These are phyloP conservation scores for Prionailurus viverrinus DNA, from an alignment of 2,113 vertebrate genomes.

Conservation along the genomic window DNA sequence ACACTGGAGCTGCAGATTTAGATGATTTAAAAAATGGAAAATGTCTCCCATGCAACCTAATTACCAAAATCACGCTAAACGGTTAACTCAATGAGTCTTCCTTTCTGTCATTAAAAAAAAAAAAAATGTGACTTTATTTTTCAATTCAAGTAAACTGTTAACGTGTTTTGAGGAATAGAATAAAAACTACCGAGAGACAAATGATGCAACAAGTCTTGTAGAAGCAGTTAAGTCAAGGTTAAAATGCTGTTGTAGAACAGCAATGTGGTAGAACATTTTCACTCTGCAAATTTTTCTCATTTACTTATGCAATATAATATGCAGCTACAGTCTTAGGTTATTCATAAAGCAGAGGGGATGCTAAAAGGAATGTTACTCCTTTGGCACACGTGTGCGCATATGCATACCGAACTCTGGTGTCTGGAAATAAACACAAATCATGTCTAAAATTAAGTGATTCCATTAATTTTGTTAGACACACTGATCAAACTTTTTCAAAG, in stretches of 20 bases:
- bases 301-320: background rate
- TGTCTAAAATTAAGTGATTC: background rate
- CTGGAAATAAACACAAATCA: background rate
- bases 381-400: background rate
- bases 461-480: background rate
- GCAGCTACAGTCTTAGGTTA: background rate
- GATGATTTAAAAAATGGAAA: background rate
- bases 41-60: background rate
- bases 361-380: background rate
- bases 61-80: background rate
- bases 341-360: background rate
- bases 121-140: background rate
- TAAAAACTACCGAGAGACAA: constrained; percentile 33
- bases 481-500: background rate
- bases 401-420: background rate
- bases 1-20: background rate
- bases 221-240: background rate
- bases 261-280: background rate
- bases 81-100: background rate
- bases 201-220: background rate
- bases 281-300: background rate
- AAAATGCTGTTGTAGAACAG: background rate
- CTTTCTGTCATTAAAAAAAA: background rate
- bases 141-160: background rate
- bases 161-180: background rate